These are phyloP conservation scores for Machimus rusticus DNA, from an alignment of 2,888 invertebrate species.

Conservation along the genomic window DNA sequence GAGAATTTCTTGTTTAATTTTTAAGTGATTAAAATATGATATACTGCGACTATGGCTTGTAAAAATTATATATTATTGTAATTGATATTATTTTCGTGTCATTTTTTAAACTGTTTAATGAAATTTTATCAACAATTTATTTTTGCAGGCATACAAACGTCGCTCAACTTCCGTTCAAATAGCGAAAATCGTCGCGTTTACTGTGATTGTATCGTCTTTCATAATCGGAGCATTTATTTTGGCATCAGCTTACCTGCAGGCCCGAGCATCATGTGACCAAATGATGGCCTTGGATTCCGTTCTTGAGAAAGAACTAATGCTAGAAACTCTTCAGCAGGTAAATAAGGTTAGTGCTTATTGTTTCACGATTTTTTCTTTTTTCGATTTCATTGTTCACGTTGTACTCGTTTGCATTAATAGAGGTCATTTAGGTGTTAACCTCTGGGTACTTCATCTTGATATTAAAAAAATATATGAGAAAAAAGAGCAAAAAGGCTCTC, in stretches of 20 bases:
- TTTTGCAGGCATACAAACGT: slow-evolving; percentile 78
- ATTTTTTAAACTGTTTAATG: not conserved
- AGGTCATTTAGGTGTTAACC: not conserved
- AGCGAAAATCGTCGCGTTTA: slow-evolving; percentile 83
- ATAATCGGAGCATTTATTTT: slow-evolving; percentile 84
- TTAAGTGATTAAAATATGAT: no score
- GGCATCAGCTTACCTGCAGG: slow-evolving; percentile 83
- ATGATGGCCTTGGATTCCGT: slow-evolving; percentile 74
- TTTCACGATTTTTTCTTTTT: not conserved
- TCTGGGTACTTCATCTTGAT: not conserved
- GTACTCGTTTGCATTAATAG: not conserved
- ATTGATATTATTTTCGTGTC: not conserved
- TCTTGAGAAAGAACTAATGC: slow-evolving; percentile 73
- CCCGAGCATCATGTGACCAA: slow-evolving; percentile 81
- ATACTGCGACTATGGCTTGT: no score
- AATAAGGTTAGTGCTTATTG: slow-evolving; percentile 61
- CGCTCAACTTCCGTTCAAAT: slow-evolving; percentile 83
- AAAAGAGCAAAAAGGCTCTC: not conserved
- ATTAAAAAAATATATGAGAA: not conserved
- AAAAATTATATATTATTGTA: not conserved
- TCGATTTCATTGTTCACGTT: not conserved
- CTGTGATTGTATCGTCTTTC: slow-evolving; percentile 81
- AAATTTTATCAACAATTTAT: slow-evolving; percentile 13
- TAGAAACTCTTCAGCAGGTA: slow-evolving; percentile 77
- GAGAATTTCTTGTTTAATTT: not conserved